Conservation (phyloP, 2,888 invertebrate genomes). For the Sesia bembeciformis region DNA sequence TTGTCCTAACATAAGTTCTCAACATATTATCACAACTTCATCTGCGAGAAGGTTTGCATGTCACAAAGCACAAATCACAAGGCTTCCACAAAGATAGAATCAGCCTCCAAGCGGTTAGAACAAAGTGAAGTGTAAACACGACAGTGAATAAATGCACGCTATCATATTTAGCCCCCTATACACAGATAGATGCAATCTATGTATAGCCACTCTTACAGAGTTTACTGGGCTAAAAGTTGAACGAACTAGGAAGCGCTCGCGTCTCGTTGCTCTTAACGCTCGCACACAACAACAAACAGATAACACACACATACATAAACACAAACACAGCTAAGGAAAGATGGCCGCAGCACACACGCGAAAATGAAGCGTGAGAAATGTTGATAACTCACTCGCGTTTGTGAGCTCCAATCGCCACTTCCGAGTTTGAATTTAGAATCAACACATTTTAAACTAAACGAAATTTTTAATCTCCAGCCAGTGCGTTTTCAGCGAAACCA, state of each 20-base stretch:
- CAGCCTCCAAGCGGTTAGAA: conserved; percentile 18
- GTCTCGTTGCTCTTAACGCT: conserved; percentile 59
- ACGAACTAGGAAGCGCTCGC: conserved; percentile 60
- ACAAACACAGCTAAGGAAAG: conserved; percentile 38
- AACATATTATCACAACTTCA: too few relatives aligned
- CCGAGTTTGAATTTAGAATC: conserved; percentile 38
- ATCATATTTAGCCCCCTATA: conserved; percentile 1
- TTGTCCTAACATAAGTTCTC: too few relatives aligned
- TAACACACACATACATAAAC: conserved; percentile 21
- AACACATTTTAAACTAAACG: not conserved
- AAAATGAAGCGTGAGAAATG: conserved; percentile 67
- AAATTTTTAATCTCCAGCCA: not conserved
- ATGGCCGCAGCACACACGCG: conserved; percentile 51
- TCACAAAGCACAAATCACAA: not conserved
- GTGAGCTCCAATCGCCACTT: conserved; percentile 57
- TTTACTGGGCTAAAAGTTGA: conserved; percentile 76
- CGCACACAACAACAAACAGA: conserved; percentile 34
- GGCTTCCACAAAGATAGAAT: not conserved
- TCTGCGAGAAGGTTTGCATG: not conserved
- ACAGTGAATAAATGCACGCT: conserved; percentile 8
- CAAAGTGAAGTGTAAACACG: conserved; percentile 43
- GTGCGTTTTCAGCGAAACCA: too few relatives aligned
- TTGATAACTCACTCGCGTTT: conserved; percentile 70
- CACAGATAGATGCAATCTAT: conserved; percentile 10
- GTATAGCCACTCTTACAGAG: conserved; percentile 50